phyloP scores from a whole-genome alignment of 2,113 vertebrate genomes.

The Rattus rattus region DNA sequence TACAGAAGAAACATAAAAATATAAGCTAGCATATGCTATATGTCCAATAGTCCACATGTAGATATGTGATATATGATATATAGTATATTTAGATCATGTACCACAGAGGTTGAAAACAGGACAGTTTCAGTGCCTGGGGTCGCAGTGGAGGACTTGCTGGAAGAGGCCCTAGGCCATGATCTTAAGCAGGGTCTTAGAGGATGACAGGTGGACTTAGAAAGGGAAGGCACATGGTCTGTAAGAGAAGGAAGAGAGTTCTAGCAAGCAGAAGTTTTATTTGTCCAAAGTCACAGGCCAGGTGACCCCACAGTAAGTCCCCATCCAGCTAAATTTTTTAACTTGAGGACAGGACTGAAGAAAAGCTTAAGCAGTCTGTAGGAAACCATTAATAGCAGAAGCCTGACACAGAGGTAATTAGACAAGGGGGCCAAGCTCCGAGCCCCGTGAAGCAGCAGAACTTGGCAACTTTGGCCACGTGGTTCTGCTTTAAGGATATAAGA shows the following conservation, averaged over 20 bases:
- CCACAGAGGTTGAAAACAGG: background rate
- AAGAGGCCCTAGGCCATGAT: background rate
- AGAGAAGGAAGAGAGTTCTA: background rate
- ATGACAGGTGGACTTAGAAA: conserved; percentile 3
- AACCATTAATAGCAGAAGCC: background rate
- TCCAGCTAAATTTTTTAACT: background rate
- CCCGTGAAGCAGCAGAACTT: background rate
- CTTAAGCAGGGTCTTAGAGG: conserved; percentile 11
- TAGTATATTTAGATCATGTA: background rate
- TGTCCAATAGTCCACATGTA: background rate
- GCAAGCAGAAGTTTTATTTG: conserved; percentile 30
- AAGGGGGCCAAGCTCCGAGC: background rate
- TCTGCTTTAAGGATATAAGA: background rate
- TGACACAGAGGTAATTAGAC: too few species aligned
- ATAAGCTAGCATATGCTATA: background rate
- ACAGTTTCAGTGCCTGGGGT: background rate
- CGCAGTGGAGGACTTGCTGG: background rate
- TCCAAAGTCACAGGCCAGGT: background rate
- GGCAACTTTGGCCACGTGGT: background rate
- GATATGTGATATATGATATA: too few species aligned
- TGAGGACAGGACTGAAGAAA: background rate
- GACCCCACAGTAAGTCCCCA: background rate
- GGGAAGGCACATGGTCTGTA: background rate
- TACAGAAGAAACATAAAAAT: background rate
- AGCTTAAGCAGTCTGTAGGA: background rate